Evolutionary conservation across 2,888 invertebrate genomes (phyloP).

Genomic region (Mesoligia furuncula): DNA sequence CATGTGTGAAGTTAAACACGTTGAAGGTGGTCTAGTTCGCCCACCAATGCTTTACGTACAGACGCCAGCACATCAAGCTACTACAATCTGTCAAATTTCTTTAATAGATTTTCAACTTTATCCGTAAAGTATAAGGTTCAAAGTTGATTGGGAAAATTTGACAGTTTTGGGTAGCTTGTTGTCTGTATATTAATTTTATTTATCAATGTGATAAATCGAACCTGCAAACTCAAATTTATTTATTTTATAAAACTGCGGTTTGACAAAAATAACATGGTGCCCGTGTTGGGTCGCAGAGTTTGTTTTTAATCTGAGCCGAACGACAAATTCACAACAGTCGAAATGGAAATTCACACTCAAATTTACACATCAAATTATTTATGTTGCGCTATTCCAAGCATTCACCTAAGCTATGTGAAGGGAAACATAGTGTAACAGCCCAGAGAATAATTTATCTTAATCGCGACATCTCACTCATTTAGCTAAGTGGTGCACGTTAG

Average conservation of each 20-base stretch:
- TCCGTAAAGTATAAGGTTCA: too few relatives aligned
- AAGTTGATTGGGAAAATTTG: too few relatives aligned
- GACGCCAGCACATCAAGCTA: too few relatives aligned
- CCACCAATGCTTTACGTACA: too few relatives aligned
- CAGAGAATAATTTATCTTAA: conserved; percentile 52
- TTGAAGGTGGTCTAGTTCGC: conserved; percentile 13
- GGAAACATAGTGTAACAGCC: conserved; percentile 29
- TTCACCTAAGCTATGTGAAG: conserved; percentile 31
- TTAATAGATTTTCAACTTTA: too few relatives aligned
- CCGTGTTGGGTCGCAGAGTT: conserved; percentile 6
- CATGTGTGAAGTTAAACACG: not conserved
- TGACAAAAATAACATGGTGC: conserved; percentile 14
- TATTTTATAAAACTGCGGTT: conserved; percentile 5
- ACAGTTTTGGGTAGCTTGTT: too few relatives aligned
- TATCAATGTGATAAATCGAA: not conserved
- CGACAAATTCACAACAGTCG: conserved; percentile 8
- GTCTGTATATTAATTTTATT: conserved; percentile 5
- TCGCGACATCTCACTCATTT: conserved; percentile 50
- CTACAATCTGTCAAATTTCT: too few relatives aligned
- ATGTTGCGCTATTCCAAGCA: conserved; percentile 35
- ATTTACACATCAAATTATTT: conserved; percentile 35
- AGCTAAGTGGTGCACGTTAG: conserved; percentile 54
- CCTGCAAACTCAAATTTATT: not conserved
- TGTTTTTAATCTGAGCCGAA: conserved; percentile 30
- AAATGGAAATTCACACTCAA: conserved; percentile 16